Base-by-base conservation (phyloP, 2,797 vertebrate genomes). In the Lepilemur septentrionalis region DNA sequence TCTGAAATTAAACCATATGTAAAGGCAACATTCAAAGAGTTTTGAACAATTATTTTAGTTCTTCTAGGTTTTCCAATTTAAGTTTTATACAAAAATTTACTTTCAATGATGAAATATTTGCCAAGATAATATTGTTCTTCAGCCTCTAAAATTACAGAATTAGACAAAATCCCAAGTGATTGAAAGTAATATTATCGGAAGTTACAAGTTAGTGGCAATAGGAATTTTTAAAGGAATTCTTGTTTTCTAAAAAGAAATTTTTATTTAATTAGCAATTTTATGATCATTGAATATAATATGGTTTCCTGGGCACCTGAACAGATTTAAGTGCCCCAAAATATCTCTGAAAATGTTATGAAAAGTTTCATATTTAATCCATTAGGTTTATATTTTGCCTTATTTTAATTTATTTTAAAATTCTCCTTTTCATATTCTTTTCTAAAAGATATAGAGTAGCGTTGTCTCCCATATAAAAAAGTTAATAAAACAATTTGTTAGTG, bases 211-310 rank as follows among this genome's bases (percentile, higher is more conserved):
- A 89, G 1, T 82, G 50, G n/a, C 14, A 81, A 41, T 67, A 81
- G 4, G 9, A 32, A 67, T 65, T 94, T 70, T 18, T 78, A 85
- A 69, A 83, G n/a, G 1, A 93, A 22, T 70, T 70, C 2, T 59
- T 67, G 7, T 50, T 67, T 86, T 76, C 25, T 80, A 59, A 30
- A 95, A 78, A 50, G 52, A 82, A 12, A 13, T 72, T 88, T 79
- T 69, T 84, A 61, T 87, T 96, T 87, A 72, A 50, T 73, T 93
- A 7, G 5, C 7, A 91, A 38, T 89, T 91, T 96, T 7, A 70
- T 89, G 8, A n/a, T 87, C n/a, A 69, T 93, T 93, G 90, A 78
- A 63, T 94, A 11, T 48, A 17, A 59, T n/a, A 73, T 48, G 14
- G 4, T 85, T 95, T 88, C 50, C 15, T 78, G 43, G 52, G 3